Base-by-base conservation (phyloP, 1,140 invertebrate species). In the Papilio glaucus region DNA sequence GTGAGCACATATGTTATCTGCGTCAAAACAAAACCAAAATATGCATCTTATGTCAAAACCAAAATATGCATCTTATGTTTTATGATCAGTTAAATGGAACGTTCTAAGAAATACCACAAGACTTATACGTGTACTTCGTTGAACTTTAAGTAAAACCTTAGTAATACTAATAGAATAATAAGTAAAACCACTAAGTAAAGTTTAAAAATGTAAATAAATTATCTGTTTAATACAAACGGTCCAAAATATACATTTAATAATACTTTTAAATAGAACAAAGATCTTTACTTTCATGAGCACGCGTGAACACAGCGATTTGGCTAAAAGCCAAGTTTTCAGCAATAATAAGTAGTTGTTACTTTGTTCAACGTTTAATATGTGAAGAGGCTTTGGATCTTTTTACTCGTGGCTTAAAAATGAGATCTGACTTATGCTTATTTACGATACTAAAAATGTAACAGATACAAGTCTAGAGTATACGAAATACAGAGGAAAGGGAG, bases 281-380 rank as follows among this genome's bases (percentile, higher is more conserved):
- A 57, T 57, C 49, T 57, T 57, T 57, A 57, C 21, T 57, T 57
- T 57, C 49, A 57, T 57, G 49, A 57, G 49, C 49, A 57, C 49
- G 49, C 49, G 49, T 57, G 49, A 57, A 57, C 49, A 57, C 49
- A 57, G 49, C 49, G 18, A 57, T 57, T 57, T 57, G 49, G 49
- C 49, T 13, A 5, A 21, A 26, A 12, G 49, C 49, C 49, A 57
- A 57, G 49, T 57, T 57, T 10, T 21, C 49, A 24, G 49, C 49
- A 57, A 57, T 57, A 57, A 57, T 57, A 57, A 57, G 49, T 57
- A 57, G 49, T 57, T 57, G 49, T 57, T 57, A 57, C 49, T 57
- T 57, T 57, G 49, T 57, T 57, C 49, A 57, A 57, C 49, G 49
- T 57, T 57, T 57, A 57, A 57, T 57, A 57, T 57, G 49, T 18